phyloP scores from a whole-genome alignment of 2,888 invertebrate species.

The Blera fallax region DNA sequence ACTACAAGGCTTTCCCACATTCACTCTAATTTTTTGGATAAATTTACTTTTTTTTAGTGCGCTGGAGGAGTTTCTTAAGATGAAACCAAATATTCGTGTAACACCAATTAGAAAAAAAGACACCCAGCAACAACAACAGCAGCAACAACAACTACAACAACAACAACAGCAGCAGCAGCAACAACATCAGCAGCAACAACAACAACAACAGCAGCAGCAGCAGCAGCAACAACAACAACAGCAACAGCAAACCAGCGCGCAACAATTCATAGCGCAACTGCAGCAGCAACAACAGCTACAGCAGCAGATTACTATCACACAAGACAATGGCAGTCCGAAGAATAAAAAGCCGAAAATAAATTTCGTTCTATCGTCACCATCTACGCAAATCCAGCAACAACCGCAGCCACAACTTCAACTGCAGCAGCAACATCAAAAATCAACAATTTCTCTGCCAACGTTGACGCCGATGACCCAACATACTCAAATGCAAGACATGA shows the following conservation, averaged over 20 bases:
- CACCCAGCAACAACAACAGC: slow-evolving; percentile 68
- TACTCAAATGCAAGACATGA: slow-evolving; percentile 72
- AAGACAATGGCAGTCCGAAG: slow-evolving; percentile 71
- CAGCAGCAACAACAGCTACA: slow-evolving; percentile 57
- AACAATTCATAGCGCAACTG: slow-evolving; percentile 66
- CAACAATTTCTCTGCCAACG: slow-evolving; percentile 71
- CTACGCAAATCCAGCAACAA: slow-evolving; percentile 72
- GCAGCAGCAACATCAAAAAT: slow-evolving; percentile 65
- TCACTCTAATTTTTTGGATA: too few species aligned
- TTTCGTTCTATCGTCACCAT: slow-evolving; percentile 79
- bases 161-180: slow-evolving; percentile 26
- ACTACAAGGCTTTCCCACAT: too few species aligned
- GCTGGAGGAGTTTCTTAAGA: slow-evolving; percentile 80
- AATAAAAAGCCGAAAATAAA: slow-evolving; percentile 80
- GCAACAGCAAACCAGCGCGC: slow-evolving; percentile 72
- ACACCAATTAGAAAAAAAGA: slow-evolving; percentile 76
- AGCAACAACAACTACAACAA: slow-evolving; percentile 53
- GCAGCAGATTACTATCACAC: slow-evolving; percentile 75
- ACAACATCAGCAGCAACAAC: slow-evolving; percentile 67
- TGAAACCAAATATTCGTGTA: slow-evolving; percentile 81
- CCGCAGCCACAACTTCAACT: slow-evolving; percentile 69
- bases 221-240: slow-evolving; percentile 73
- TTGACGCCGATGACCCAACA: slow-evolving; percentile 73
- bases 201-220: slow-evolving; percentile 71
- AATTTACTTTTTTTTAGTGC: slow-evolving; percentile 73